Conservation (phyloP, 1,140 invertebrate genomes). For the Carposina sasakii region DNA sequence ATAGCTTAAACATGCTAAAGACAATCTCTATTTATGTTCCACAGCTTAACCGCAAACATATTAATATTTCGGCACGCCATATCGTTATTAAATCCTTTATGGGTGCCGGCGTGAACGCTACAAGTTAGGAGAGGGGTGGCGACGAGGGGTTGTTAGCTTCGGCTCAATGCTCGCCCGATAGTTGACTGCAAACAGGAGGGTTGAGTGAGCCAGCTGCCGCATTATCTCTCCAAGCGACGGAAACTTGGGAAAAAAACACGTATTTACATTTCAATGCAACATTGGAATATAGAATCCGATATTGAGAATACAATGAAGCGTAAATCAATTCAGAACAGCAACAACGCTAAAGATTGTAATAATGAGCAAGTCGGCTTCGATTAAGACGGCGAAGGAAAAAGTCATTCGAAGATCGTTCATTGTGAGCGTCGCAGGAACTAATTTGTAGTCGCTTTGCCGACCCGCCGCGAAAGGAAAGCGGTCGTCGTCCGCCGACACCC, state of each 20-base stretch:
- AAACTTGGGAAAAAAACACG: constrained; percentile 38
- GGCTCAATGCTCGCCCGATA: constrained; percentile 33
- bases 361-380: constrained; percentile 47
- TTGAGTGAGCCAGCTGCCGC: constrained; percentile 45
- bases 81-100: constrained; percentile 60
- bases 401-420: constrained; percentile 38
- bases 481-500: constrained; percentile 27
- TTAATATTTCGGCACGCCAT: constrained; percentile 64
- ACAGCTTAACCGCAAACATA: constrained; percentile 50
- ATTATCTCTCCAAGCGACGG: constrained; percentile 39
- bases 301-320: too few relatives aligned
- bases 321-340: constrained; percentile 55
- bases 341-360: constrained; percentile 40
- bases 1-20: too few relatives aligned
- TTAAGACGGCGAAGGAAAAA: constrained; percentile 47
- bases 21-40: too few relatives aligned
- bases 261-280: constrained; percentile 56
- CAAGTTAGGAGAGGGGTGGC: constrained; percentile 33
- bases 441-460: constrained; percentile 45
- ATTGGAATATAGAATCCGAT: too few relatives aligned
- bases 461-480: constrained; percentile 43
- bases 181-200: constrained; percentile 47
- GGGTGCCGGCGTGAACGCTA: constrained; percentile 33
- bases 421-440: constrained; percentile 36
- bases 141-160: constrained; percentile 38